Evolutionary conservation across 2,888 invertebrate genomes (phyloP), one percentile per base, ranked within the genome.

Genomic region (Ennomos fuscantarius): DNA sequence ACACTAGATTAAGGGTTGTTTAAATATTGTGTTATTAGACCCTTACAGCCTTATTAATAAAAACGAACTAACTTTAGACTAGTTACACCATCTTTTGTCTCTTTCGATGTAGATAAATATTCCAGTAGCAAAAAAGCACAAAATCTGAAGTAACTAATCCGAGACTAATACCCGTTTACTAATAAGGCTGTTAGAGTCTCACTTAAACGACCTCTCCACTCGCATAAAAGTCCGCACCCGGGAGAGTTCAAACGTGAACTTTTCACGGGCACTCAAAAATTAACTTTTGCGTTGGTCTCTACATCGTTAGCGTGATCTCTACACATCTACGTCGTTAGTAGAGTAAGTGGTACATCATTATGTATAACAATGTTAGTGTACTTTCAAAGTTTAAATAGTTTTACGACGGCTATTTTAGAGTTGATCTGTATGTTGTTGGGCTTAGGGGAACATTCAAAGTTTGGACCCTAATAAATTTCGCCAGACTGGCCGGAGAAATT

Each of bases 201-300:
- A 35, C 49, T 40, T 43, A 8, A 13, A 49, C 39, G 2, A n/a
- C 33, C 42, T 8, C 11, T 9, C 24, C 51, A 51, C 49, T 47
- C 54, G 49, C 34, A 34, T 41, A 46, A 55, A 39, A 40, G 51
- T 45, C 24, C 31, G 11, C 11, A 33, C 42, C 10, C 12, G 12
- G 40, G 46, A 39, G 52, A 52, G 43, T 50, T 39, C 41, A 55
- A 50, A 44, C 32, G 48, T 47, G 15, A 52, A 53, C 58, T 55
- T 52, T 59, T 60, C 41, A 34, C 10, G 36, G 39, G 24, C 41
- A 34, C 46, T 36, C 48, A 37, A 11, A 11, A 33, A 45, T 55
- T 36, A 51, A 54, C 47, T 60, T 49, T 13, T 34, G 44, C n/a
- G 32, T 10, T 41, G 40, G 13, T 8, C 40, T 41, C 49, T 49